Evolutionary conservation across 2,888 invertebrate species (phyloP).

Genomic region (Argyresthia goedartella): DNA sequence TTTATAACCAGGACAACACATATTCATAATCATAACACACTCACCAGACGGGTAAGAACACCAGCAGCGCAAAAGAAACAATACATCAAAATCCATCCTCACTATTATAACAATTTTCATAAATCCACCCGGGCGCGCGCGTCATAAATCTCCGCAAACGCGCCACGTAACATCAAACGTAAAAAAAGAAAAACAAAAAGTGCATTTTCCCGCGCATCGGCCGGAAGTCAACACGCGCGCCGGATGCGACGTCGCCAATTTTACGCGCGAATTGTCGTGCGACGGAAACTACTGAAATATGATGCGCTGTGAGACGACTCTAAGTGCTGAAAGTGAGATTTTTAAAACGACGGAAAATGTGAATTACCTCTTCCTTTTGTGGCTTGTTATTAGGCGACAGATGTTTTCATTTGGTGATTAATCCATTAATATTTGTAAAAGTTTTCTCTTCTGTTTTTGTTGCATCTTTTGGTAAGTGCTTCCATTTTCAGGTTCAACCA

Average conservation of each 20-base stretch:
- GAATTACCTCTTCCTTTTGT: too few relatives aligned
- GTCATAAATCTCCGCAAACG: neutral
- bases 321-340: constrained; percentile 2
- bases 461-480: too few relatives aligned
- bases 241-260: constrained; percentile 13
- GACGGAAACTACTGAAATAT: constrained; percentile 13
- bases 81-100: neutral
- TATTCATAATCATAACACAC: too few relatives aligned
- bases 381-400: too few relatives aligned
- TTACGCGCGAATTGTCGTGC: constrained; percentile 12
- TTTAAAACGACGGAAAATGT: too few relatives aligned
- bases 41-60: too few relatives aligned
- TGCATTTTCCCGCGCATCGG: neutral
- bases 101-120: neutral
- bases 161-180: neutral
- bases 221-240: constrained; percentile 9
- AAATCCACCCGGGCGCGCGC: neutral
- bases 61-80: neutral
- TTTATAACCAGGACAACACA: too few relatives aligned
- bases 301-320: neutral
- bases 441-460: too few relatives aligned
- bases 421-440: too few relatives aligned
- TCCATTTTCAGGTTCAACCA: too few relatives aligned
- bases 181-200: neutral
- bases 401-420: too few relatives aligned